Evolutionary conservation across 2,888 invertebrate species (phyloP).

Genomic region (Ophraella communa): DNA sequence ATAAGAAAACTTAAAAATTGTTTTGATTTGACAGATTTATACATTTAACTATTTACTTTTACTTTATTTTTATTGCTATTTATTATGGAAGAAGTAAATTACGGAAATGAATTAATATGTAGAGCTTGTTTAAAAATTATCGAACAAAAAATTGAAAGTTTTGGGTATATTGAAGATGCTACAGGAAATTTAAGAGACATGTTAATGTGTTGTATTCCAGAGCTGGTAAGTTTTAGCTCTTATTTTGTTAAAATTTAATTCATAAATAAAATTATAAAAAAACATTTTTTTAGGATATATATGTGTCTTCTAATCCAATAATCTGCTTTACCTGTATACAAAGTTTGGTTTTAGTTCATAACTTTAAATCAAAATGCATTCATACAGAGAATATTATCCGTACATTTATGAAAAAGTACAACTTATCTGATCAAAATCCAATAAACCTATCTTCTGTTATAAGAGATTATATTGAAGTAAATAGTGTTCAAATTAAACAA

Average conservation of each 20-base stretch:
- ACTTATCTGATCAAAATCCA: conserved; percentile 42
- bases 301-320: conserved; percentile 46
- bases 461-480: conserved; percentile 35
- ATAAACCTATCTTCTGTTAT: conserved; percentile 46
- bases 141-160: conserved; percentile 36
- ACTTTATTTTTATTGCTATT: not conserved
- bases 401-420: conserved; percentile 43
- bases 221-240: conserved; percentile 43
- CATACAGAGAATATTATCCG: conserved; percentile 47
- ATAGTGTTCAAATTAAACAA: conserved; percentile 18
- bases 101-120: conserved; percentile 39
- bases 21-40: not conserved
- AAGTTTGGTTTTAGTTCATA: conserved; percentile 45
- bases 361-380: conserved; percentile 48
- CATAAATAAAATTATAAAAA: not conserved
- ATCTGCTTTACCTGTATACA: conserved; percentile 47
- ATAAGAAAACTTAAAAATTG: not conserved
- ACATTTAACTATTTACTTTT: not conserved
- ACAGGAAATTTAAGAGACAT: conserved; percentile 46
- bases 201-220: conserved; percentile 49
- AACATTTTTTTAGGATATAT: conserved; percentile 46
- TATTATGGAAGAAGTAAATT: not conserved
- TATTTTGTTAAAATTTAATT: too few species aligned
- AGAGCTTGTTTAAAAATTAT: conserved; percentile 45
- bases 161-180: conserved; percentile 40